Evolutionary conservation across 2,113 vertebrate genomes (phyloP).

Genomic region (Porphyrio hochstetteri): DNA sequence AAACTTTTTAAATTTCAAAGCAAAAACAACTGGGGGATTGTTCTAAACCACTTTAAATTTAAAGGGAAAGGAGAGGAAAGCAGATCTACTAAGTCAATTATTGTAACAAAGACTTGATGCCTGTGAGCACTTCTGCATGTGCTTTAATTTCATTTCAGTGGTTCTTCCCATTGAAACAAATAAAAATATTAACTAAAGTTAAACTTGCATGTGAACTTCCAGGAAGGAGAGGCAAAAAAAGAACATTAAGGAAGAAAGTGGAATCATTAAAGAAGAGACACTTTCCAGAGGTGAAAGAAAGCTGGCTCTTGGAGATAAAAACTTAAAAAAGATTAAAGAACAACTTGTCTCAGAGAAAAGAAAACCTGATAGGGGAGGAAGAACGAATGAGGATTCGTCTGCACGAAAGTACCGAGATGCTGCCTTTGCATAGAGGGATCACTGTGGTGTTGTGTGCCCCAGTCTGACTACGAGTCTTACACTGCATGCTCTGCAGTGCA

Average conservation of each 20-base stretch:
- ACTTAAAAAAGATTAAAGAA: slow-evolving; percentile 45
- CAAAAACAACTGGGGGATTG: neutral
- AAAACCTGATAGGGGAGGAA: neutral
- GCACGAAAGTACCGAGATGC: accelerated
- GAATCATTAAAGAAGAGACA: slow-evolving; percentile 3
- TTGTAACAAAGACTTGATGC: neutral
- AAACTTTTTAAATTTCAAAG: neutral
- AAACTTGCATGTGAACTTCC: neutral
- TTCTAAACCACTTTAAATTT: neutral
- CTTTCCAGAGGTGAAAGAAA: slow-evolving; percentile 55
- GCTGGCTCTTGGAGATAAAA: slow-evolving; percentile 64
- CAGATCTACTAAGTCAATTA: neutral
- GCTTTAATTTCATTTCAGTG: slow-evolving; percentile 21
- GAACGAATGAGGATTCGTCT: neutral
- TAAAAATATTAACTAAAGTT: neutral
- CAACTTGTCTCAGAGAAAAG: neutral
- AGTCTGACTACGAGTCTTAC: neutral
- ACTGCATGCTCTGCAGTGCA: neutral
- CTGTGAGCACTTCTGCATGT: neutral
- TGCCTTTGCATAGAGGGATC: neutral
- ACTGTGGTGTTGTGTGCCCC: neutral
- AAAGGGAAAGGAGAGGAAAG: neutral
- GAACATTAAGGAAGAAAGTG: neutral
- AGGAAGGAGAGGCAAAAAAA: neutral
- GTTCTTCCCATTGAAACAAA: neutral